Evolutionary conservation across 2,113 vertebrate genomes (phyloP).

Genomic region (Pseudorectes ferrugineus): DNA sequence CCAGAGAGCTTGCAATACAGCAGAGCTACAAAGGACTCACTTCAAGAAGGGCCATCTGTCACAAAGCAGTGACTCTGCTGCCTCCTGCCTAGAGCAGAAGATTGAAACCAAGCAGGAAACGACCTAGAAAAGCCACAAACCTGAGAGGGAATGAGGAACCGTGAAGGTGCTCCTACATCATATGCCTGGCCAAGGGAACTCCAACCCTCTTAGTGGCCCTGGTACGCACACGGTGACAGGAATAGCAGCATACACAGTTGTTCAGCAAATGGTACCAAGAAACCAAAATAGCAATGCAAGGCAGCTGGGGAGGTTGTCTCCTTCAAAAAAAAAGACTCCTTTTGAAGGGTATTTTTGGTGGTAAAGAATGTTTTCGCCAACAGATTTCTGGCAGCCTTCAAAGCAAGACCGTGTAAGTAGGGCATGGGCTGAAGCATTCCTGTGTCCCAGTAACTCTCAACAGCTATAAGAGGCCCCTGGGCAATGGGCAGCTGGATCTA

Average conservation of each 20-base stretch:
- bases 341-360: slow-evolving; percentile 5
- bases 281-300: background rate
- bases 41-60: background rate
- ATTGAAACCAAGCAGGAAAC: background rate
- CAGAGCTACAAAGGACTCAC: fast-evolving
- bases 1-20: background rate
- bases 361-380: background rate
- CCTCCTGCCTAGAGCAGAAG: background rate
- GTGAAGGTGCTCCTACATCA: background rate
- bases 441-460: background rate
- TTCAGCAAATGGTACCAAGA: background rate
- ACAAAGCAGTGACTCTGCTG: background rate
- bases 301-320: background rate
- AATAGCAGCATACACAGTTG: background rate
- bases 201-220: background rate
- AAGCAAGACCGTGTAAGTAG: background rate
- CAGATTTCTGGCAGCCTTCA: background rate
- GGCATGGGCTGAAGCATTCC: background rate
- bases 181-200: background rate
- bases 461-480: background rate
- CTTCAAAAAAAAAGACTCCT: background rate
- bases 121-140: background rate
- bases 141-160: background rate
- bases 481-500: background rate
- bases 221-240: background rate